Conservation (phyloP, 2,888 invertebrate genomes). For the Catonia carolina region DNA sequence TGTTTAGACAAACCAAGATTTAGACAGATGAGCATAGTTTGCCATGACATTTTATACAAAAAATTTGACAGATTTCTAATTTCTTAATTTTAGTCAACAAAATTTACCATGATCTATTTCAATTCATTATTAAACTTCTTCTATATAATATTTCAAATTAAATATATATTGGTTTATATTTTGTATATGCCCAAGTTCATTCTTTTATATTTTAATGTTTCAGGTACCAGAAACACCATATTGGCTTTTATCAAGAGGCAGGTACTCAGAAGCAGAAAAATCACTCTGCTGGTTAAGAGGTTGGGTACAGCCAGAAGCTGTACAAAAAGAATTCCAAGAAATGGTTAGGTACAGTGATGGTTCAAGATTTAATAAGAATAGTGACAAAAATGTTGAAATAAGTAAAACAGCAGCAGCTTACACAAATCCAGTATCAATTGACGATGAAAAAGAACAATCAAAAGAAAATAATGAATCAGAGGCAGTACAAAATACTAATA, state of each 20-base stretch:
- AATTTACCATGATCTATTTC: no score
- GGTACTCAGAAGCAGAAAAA: slow-evolving; percentile 48
- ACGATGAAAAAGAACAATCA: slow-evolving; percentile 23
- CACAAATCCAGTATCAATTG: slow-evolving; percentile 21
- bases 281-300: slow-evolving; percentile 52
- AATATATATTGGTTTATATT: no score
- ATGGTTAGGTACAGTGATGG: slow-evolving; percentile 45
- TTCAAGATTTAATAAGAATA: slow-evolving; percentile 23
- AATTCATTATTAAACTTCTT: no score
- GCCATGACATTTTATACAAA: no score
- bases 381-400: not conserved
- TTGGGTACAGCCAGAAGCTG: slow-evolving; percentile 49
- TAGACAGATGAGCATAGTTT: no score
- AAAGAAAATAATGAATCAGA: not conserved
- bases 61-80: no score
- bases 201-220: no score
- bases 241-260: slow-evolving; percentile 53
- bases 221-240: slow-evolving; percentile 55
- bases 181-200: no score
- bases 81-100: no score
- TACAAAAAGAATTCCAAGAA: slow-evolving; percentile 48
- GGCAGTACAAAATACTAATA: not conserved
- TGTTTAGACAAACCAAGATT: no score
- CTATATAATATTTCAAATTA: no score
- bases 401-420: slow-evolving; percentile 6